A percentile compares a stretch with the other conserved stretches of the same genome.
phyloP scores from a whole-genome alignment of 2,888 invertebrate species.

The Meghimatium bilineatum region DNA sequence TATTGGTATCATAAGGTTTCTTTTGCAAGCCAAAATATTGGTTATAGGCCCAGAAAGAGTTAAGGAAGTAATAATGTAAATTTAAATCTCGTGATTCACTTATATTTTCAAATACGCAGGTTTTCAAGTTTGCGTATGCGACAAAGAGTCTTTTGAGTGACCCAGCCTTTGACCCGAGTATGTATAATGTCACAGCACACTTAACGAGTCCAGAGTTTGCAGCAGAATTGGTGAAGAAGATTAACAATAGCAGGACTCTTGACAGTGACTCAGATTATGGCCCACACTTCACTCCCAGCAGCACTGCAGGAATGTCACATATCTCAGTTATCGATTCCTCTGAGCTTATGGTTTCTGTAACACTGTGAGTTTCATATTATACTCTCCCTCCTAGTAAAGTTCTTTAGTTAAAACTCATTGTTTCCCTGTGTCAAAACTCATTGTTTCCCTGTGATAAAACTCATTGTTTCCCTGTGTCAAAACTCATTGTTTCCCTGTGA shows the following conservation, averaged over 20 bases:
- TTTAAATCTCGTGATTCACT: too few species aligned
- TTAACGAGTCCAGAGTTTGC: slow-evolving; percentile 68
- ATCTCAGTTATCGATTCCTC: slow-evolving; percentile 73
- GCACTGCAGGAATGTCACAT: slow-evolving; percentile 69
- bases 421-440: too few species aligned
- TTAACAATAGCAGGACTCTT: slow-evolving; percentile 54
- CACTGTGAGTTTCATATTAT: slow-evolving; percentile 64
- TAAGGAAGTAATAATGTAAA: too few species aligned
- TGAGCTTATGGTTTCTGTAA: slow-evolving; percentile 73
- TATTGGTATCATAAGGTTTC: too few species aligned
- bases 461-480: too few species aligned
- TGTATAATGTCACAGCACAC: slow-evolving; percentile 58
- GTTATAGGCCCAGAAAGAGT: too few species aligned
- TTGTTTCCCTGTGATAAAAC: too few species aligned
- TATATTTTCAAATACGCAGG: slow-evolving; percentile 55
- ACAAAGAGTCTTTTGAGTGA: slow-evolving; percentile 65
- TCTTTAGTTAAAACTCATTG: too few species aligned
- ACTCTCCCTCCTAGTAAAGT: neutral
- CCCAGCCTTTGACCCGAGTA: slow-evolving; percentile 56
- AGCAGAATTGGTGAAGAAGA: slow-evolving; percentile 56
- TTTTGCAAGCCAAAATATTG: too few species aligned
- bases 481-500: too few species aligned
- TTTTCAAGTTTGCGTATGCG: slow-evolving; percentile 71
- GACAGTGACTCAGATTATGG: slow-evolving; percentile 51
- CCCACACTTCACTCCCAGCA: slow-evolving; percentile 48